Percentiles rank a stretch among this genome's conserved stretches.
These are phyloP conservation scores for Anabacerthia variegaticeps DNA, from an alignment of 2,797 vertebrate genomes.

Conservation along the genomic window DNA sequence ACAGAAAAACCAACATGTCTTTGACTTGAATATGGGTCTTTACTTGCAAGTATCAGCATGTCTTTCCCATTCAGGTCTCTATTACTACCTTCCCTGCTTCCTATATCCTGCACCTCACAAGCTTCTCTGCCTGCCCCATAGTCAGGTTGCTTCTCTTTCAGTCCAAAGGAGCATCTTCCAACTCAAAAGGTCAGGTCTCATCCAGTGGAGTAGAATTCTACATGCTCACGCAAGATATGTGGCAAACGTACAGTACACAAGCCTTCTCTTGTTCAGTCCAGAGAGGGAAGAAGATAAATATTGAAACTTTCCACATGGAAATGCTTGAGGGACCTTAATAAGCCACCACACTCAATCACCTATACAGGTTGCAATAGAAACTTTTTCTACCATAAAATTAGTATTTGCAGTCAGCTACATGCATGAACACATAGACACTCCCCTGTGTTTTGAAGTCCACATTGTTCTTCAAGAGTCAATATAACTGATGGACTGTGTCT, in stretches of 20 bases:
- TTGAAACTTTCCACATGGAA: not conserved
- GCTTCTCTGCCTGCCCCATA: not conserved
- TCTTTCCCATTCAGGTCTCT: not conserved
- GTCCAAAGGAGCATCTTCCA: not conserved
- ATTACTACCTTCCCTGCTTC: not conserved
- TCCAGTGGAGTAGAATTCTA: not conserved
- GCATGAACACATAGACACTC: not conserved
- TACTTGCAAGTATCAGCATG: not conserved
- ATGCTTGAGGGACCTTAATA: not conserved
- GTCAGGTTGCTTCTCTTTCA: not conserved
- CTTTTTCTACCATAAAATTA: not conserved
- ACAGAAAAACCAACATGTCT: not conserved
- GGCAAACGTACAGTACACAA: not conserved
- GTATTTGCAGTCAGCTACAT: not conserved
- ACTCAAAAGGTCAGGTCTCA: not conserved
- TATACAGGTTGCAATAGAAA: not conserved
- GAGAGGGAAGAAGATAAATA: not conserved
- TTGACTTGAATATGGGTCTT: not conserved
- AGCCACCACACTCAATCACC: not conserved
- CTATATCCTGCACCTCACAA: not conserved
- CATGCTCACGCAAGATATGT: fast-evolving
- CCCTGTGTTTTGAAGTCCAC: not conserved
- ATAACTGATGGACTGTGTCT: not conserved
- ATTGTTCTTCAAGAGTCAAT: not conserved
- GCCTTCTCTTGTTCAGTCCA: not conserved